Conservation (phyloP, 2,888 invertebrate species). For the Nipponacmea schrenckii region DNA sequence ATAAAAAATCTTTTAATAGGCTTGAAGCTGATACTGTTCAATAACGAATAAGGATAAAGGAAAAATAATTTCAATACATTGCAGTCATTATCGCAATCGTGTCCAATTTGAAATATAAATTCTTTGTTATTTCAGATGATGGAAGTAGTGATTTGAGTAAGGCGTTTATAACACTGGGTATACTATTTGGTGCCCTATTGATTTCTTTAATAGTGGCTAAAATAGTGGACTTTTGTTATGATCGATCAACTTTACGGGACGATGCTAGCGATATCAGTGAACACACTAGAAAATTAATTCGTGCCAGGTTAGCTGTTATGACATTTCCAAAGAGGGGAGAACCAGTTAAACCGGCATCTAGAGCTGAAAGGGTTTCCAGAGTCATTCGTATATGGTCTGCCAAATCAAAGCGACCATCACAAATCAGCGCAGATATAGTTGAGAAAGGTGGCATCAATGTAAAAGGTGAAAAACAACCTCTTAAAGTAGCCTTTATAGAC, state of each 20-base stretch:
- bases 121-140: background rate
- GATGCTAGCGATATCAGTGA: slow-evolving; percentile 55
- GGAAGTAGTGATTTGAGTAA: slow-evolving; percentile 19
- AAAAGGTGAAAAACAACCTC: too few species aligned
- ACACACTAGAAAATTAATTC: slow-evolving; percentile 42
- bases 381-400: slow-evolving; percentile 5
- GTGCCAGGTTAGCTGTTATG: slow-evolving; percentile 38
- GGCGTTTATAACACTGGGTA: slow-evolving; percentile 32
- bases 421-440: too few species aligned
- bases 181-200: slow-evolving; percentile 42
- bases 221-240: slow-evolving; percentile 47
- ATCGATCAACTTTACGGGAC: slow-evolving; percentile 41
- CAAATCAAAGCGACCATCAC: background rate
- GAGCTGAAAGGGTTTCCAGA: background rate
- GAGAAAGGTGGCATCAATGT: too few species aligned
- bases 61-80: too few species aligned
- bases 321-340: slow-evolving; percentile 30
- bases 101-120: too few species aligned
- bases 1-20: too few species aligned
- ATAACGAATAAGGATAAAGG: too few species aligned
- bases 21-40: too few species aligned
- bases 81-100: too few species aligned
- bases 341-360: background rate
- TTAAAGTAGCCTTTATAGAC: too few species aligned
- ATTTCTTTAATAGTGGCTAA: slow-evolving; percentile 50